Base-by-base conservation (phyloP, 2,888 invertebrate species). In the Drosophila heteroneura region DNA sequence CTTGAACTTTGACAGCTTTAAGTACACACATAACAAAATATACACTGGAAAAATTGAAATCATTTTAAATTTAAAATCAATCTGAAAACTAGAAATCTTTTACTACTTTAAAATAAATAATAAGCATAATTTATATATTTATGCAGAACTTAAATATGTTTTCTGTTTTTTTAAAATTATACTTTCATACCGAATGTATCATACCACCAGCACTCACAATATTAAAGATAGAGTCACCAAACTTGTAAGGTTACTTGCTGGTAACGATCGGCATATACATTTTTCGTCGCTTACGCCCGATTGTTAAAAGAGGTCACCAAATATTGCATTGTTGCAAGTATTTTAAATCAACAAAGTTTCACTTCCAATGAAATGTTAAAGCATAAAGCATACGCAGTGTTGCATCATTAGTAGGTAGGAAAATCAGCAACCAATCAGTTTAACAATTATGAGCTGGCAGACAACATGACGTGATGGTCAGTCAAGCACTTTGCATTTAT, bases 401-500 rank as follows among this genome's bases (percentile, higher is more conserved):
- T 63, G 76, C 39, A 47, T 30, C 35, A 6, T 10, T 12, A 26
- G 12, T 76, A 32, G 19, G 5, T 26, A 32, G 30, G 12, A 22
- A 39, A 81, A 56, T 51, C 62, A 58, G 60, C 59, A 41, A 44
- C 41, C 66, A 76, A 70, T 76, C 76, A 66, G 64, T 47, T 66
- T 33, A 74, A 74, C 60, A 70, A 64, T 78, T 81, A 70, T 78
- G 52, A 58, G 26, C 41, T 62, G 28, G 44, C 35, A 47, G 22
- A 28, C 6, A 44, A 30, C 22, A 32, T 47, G 32, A 19, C 22
- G 12, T 37, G 28, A 7, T 30, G 61, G 14, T n/a, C 30, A 19
- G 32, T n/a, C 57, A 57, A 39, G 35, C 74, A 57, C 63, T 77
- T 78, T 35, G 35, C 70, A 79, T 82, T 81, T 81, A 81, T 62